Conservation (phyloP, 1,140 invertebrate species). For the Rhyzopertha dominica region DNA sequence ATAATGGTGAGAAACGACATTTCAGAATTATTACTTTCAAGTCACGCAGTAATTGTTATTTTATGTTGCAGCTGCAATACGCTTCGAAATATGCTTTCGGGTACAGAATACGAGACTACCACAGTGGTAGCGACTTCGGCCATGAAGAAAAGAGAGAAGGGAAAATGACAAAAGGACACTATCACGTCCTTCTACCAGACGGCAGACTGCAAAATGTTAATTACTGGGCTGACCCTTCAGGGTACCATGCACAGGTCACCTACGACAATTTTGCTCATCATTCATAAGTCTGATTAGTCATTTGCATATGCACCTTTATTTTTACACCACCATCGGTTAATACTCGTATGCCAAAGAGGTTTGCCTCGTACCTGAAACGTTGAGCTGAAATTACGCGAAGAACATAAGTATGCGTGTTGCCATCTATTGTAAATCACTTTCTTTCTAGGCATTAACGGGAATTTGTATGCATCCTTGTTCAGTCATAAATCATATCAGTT, state of each 20-base stretch:
- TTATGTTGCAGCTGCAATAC: slow-evolving; percentile 56
- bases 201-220: slow-evolving; percentile 69
- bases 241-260: slow-evolving; percentile 71
- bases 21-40: not conserved
- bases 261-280: slow-evolving; percentile 48
- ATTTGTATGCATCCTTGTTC: no score
- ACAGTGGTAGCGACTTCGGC: slow-evolving; percentile 66
- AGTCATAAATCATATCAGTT: no score
- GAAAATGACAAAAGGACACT: slow-evolving; percentile 62
- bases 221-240: slow-evolving; percentile 68
- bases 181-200: slow-evolving; percentile 73
- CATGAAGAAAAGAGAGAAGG: slow-evolving; percentile 63
- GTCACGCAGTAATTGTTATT: not conserved
- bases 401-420: no score
- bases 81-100: slow-evolving; percentile 70
- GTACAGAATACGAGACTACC: slow-evolving; percentile 63
- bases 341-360: no score
- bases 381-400: no score
- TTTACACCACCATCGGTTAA: no score
- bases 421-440: no score
- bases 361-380: no score
- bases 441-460: no score
- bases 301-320: no score
- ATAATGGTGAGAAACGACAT: not conserved
- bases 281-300: no score